Conservation (phyloP, 2,888 invertebrate genomes). For the Xanthorhoe spadicearia region DNA sequence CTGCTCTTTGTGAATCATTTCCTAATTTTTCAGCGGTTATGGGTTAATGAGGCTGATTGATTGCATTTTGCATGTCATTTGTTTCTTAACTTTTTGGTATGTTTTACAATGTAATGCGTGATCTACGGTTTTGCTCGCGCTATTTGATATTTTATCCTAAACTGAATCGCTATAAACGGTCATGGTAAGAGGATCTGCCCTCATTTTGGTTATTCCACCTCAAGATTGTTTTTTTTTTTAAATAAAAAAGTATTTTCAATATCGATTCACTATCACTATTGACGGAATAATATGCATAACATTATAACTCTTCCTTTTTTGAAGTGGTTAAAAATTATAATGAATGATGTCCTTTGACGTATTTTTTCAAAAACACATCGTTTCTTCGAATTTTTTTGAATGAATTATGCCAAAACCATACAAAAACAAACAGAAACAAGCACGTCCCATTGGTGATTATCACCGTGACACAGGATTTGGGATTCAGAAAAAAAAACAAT, state of each 20-base stretch:
- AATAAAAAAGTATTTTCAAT: too few species aligned
- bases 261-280: too few species aligned
- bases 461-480: conserved; percentile 57
- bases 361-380: background rate
- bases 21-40: conserved; percentile 11
- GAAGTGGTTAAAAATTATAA: too few species aligned
- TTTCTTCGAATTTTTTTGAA: background rate
- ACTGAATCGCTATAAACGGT: too few species aligned
- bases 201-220: too few species aligned
- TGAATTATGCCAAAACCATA: background rate
- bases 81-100: background rate
- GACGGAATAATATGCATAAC: too few species aligned
- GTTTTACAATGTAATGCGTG: background rate
- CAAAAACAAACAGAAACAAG: conserved; percentile 39
- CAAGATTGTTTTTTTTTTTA: too few species aligned
- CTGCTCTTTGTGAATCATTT: conserved; percentile 34
- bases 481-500: conserved; percentile 45
- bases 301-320: too few species aligned
- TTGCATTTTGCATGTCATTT: conserved; percentile 1
- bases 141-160: too few species aligned
- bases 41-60: conserved; percentile 15
- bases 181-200: too few species aligned
- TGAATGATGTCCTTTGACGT: background rate
- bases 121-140: too few species aligned
- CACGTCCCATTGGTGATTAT: conserved; percentile 54